Base-by-base conservation (phyloP, 2,888 invertebrate genomes). In the Himalopsyche japonica region DNA sequence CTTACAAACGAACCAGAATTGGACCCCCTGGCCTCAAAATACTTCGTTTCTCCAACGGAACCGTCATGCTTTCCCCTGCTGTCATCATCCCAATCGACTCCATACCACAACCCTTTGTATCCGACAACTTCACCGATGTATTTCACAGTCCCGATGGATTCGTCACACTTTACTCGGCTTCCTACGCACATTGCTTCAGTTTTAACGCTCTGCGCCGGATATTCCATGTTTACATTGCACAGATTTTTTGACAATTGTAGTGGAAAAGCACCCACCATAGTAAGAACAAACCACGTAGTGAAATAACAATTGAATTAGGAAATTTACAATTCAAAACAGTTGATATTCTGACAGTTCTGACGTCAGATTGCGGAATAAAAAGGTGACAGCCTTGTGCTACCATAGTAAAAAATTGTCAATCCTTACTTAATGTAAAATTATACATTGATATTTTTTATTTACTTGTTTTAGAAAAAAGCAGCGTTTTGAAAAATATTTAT, bases 51-150 rank as follows among this genome's bases (percentile, higher is more conserved):
- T 87, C 97, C 95, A 70, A 98, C 94, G 76, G 93, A 93, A 0
- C 99, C 99, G 92, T 98, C 95, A 89, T 99, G 99, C 90, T 98
- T 98, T 1, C 99, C 99, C 88, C 99, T 93, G 8, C 92, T 91
- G 3, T 94, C 93, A 88, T 98, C 95, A 90, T 99, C 99, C 99
- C 99, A 99, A 89, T 99, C 99, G n/a, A 99, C 94, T 0, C 99
- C 99, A 83, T 97, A 92, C 99, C 98, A 99, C 43, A 92, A 89
- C 76, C 96, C 96, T 84, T 93, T 91, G 88, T 95, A 93, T 0
- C 95, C 95, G 86, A 94, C 93, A 81, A 94, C 94, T 89, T 94
- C 93, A 79, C 98, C 98, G 86, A 97, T 93, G 90, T 95, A 98
- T 89, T 94, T 94, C n/a, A 76, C 76, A 8, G 85, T 85, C 12